Conservation (phyloP, 2,888 invertebrate species). For the Acronicta psi region DNA sequence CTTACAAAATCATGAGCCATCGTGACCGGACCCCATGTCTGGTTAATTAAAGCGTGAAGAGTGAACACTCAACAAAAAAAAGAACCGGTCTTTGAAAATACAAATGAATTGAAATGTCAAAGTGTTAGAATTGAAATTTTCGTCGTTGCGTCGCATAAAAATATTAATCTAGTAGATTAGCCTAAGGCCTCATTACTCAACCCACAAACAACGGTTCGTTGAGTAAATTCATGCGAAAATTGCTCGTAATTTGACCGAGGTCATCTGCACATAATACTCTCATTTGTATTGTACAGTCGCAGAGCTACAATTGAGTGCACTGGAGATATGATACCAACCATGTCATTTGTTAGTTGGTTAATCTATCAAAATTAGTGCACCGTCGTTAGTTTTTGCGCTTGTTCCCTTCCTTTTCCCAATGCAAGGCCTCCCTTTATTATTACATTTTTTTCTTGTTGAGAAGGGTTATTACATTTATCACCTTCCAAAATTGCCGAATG, state of each 20-base stretch:
- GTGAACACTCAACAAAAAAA: constrained; percentile 51
- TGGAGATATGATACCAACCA: constrained; percentile 32
- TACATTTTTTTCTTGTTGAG: no score
- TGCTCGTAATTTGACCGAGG: constrained; percentile 55
- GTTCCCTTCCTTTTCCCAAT: no score
- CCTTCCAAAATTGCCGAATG: no score
- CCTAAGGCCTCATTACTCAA: constrained; percentile 42
- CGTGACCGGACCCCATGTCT: constrained; percentile 65
- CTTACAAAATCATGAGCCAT: constrained; percentile 63
- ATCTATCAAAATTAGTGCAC: constrained; percentile 17
- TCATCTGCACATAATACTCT: constrained; percentile 44
- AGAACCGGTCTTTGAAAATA: constrained; percentile 24
- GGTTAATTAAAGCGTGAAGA: constrained; percentile 59
- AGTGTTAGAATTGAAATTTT: constrained; percentile 38
- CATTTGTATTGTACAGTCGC: constrained; percentile 36
- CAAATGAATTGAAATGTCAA: constrained; percentile 47
- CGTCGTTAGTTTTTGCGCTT: no score
- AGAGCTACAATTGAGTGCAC: constrained; percentile 35
- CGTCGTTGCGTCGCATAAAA: constrained; percentile 22
- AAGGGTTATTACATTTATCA: no score
- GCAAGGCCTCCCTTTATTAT: no score
- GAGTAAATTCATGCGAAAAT: constrained; percentile 53
- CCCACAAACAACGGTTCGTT: constrained; percentile 48
- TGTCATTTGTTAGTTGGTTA: constrained; percentile 40
- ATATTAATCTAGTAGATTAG: constrained; percentile 47